Conservation (phyloP, 2,797 vertebrate genomes). For the Rhynchonycteris naso region DNA sequence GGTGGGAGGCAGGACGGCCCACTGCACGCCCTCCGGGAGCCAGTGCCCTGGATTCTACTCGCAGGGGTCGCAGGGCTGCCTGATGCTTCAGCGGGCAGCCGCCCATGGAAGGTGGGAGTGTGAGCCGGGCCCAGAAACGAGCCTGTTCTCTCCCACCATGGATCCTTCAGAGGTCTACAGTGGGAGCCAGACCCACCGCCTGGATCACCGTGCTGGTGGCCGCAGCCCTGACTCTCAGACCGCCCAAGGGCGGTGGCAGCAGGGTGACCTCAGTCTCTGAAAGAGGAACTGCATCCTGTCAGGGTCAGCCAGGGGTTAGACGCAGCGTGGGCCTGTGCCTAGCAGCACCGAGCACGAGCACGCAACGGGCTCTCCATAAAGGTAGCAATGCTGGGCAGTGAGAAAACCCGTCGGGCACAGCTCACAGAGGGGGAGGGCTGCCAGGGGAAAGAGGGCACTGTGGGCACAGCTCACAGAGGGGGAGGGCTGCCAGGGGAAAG, state of each 20-base stretch:
- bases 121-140: neutral
- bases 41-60: neutral
- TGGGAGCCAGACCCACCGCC: neutral
- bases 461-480: too few species aligned
- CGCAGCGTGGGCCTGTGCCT: neutral
- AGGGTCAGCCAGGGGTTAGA: neutral
- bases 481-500: too few species aligned
- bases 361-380: too few species aligned
- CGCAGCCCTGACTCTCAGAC: neutral
- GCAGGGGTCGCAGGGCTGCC: neutral
- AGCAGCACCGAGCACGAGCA: too few species aligned
- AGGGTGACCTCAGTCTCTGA: neutral
- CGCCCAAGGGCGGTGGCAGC: neutral
- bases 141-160: neutral
- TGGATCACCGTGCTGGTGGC: neutral
- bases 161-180: neutral
- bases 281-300: neutral
- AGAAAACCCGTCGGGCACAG: neutral
- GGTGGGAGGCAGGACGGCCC: neutral
- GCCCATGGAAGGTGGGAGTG: neutral
- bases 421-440: neutral
- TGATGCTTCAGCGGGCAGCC: neutral
- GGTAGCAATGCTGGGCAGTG: neutral
- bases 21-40: neutral
- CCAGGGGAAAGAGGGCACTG: too few species aligned